Evolutionary conservation across 53 echinoderm and acorn worm species (phyloP).

Genomic region (Crossaster papposus): DNA sequence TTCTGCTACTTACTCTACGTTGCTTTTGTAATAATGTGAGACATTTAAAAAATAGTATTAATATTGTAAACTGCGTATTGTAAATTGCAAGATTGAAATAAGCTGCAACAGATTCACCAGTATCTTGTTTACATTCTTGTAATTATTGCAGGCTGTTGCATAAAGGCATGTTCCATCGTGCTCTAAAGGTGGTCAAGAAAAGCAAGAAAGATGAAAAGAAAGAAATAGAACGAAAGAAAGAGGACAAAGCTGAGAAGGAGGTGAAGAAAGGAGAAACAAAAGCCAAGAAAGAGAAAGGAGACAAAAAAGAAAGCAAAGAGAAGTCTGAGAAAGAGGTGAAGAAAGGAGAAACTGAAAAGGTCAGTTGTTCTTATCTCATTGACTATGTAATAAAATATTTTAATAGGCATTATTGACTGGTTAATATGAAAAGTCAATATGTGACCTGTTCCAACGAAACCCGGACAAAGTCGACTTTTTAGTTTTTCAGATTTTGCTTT

Average conservation of each 20-base stretch:
- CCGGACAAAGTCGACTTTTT: too few species aligned
- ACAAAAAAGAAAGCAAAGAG: slow-evolving; percentile 72
- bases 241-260: slow-evolving; percentile 41
- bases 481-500: too few species aligned
- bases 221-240: slow-evolving; percentile 75
- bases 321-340: slow-evolving; percentile 61
- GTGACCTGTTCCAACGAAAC: too few species aligned
- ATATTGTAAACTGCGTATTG: too few species aligned
- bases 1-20: neutral
- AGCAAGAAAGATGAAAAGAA: slow-evolving; percentile 76
- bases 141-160: slow-evolving; percentile 65
- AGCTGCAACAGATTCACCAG: neutral
- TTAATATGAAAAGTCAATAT: too few species aligned
- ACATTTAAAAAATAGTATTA: too few species aligned
- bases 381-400: neutral
- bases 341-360: slow-evolving; percentile 53
- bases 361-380: neutral
- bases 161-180: slow-evolving; percentile 89
- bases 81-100: too few species aligned
- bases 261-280: slow-evolving; percentile 71
- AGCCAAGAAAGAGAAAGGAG: slow-evolving; percentile 68
- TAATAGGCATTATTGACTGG: too few species aligned
- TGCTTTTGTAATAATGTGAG: neutral
- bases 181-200: slow-evolving; percentile 91
- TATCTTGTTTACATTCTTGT: neutral